These are phyloP conservation scores for Cacoxenus indagator DNA, from an alignment of 2,888 invertebrate species.

Conservation along the genomic window DNA sequence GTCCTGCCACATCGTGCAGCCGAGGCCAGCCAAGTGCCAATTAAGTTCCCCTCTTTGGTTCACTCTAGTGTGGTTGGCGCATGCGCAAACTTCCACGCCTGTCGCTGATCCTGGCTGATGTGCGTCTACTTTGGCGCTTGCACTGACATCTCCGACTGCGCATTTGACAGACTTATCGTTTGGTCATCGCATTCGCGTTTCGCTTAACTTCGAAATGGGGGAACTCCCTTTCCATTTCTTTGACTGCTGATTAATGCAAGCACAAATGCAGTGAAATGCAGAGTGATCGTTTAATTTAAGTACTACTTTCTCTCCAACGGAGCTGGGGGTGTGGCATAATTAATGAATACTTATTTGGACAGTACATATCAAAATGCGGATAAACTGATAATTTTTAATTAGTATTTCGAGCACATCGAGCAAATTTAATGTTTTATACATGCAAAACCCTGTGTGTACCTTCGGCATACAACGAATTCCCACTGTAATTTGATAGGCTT, in stretches of 20 bases:
- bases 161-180: conserved; percentile 62
- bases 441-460: background rate
- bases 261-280: conserved; percentile 49
- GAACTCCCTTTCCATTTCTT: background rate
- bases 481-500: conserved; percentile 60
- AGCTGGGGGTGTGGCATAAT: background rate
- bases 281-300: conserved; percentile 66
- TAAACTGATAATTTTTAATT: background rate
- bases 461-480: background rate
- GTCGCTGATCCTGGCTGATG: conserved; percentile 35
- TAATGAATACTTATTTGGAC: background rate
- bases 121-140: conserved; percentile 65
- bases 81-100: conserved; percentile 15
- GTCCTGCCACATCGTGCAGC: conserved; percentile 42
- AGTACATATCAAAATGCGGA: background rate
- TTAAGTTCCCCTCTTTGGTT: conserved; percentile 20
- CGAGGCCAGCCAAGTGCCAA: conserved; percentile 40
- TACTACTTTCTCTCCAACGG: conserved; percentile 8
- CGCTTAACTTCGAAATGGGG: background rate
- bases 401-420: background rate
- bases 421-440: background rate
- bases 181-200: conserved; percentile 53
- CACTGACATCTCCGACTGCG: conserved; percentile 66
- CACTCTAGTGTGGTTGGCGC: conserved; percentile 27
- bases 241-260: conserved; percentile 57